Conservation (phyloP, 2,888 invertebrate species). For the Actias luna region DNA sequence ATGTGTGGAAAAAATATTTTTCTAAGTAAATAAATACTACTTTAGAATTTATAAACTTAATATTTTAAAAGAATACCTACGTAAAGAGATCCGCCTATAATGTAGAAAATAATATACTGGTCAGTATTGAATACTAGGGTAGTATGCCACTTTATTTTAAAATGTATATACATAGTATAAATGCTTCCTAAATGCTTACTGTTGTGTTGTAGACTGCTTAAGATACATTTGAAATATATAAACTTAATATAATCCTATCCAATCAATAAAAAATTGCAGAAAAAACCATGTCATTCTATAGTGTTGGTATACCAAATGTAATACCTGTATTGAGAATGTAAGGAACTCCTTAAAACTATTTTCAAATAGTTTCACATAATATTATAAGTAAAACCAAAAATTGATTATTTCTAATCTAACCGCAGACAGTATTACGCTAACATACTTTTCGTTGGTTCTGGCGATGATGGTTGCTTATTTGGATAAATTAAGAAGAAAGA, state of each 20-base stretch:
- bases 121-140: background rate
- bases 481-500: conserved; percentile 90
- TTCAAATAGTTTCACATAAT: background rate
- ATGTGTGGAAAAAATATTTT: background rate
- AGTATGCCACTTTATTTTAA: background rate
- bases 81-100: background rate
- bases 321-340: no score
- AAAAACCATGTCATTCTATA: background rate
- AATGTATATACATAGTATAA: background rate
- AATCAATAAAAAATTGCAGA: background rate
- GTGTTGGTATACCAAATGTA: no score
- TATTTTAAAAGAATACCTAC: background rate
- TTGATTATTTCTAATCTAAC: background rate
- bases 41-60: background rate
- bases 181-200: background rate
- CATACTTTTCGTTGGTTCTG: conserved; percentile 42
- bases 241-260: no score
- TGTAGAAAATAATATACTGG: background rate
- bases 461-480: conserved; percentile 41
- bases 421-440: conserved; percentile 34
- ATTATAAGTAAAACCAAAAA: background rate
- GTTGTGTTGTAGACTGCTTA: background rate
- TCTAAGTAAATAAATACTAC: background rate
- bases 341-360: no score
- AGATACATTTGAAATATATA: background rate